Base-by-base conservation (phyloP, 2,888 invertebrate species). In the Altica lythri region DNA sequence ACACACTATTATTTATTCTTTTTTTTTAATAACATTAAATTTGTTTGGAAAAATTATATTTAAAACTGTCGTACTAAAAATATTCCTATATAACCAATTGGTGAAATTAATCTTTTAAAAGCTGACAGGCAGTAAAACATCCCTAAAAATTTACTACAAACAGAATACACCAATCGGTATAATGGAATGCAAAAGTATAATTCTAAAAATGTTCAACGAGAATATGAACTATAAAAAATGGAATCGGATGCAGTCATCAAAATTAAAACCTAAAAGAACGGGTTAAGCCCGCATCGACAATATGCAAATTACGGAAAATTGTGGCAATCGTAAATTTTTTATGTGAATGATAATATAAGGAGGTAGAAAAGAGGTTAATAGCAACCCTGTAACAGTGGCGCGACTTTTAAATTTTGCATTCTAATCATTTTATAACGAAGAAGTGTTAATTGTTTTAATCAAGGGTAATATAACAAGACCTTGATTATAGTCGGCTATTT, bases 251-350 rank as follows among this genome's bases (percentile, higher is more conserved):
- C 68, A 68, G 66, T 69, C 69, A 66, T 71, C 70, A 71, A 71
- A 71, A 70, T 68, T 68, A 67, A 68, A 68, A 65, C 62, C 62
- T 63, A 51, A 35, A 48, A 54, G 48, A 53, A 52, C 40, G 63
- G 66, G 54, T 56, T 60, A 58, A 64, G 63, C 68, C 68, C 69
- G 68, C 69, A 69, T 70, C 62, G 62, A 63, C 65, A 66, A 67
- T 73, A 72, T 72, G 71, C 67, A 72, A 72, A 72, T 72, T 65
- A 67, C 63, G 60, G 61, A 68, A 69, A 68, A 70, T 69, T 70
- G 68, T 69, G 64, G 64, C 69, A 69, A 72, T 70, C 68, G 67
- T 72, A 70, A 70, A 71, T 65, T 68, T 71, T 48, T 47, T 70
- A 71, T 68, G 67, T 68, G 65, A 66, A 68, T 66, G 66, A 68